Evolutionary conservation across 1,140 invertebrate species (phyloP).

Genomic region (Octopus sinensis): DNA sequence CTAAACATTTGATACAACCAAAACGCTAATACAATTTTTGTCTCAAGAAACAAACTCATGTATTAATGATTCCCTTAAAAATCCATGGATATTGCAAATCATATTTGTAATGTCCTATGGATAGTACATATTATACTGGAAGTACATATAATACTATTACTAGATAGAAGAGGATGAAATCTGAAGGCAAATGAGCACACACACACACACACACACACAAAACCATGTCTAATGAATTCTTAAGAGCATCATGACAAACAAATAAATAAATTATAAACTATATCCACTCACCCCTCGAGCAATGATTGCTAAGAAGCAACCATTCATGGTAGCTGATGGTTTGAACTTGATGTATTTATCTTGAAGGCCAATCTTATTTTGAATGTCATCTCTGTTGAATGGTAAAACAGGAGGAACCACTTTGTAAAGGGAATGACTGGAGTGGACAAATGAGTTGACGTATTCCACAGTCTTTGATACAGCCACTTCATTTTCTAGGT

Average conservation of each 20-base stretch:
- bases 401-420: conserved; percentile 46
- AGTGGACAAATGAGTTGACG: conserved; percentile 36
- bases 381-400: conserved; percentile 38
- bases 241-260: neutral
- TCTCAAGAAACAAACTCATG: too few relatives aligned
- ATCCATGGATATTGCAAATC: too few relatives aligned
- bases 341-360: conserved; percentile 42
- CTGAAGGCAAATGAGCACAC: too few relatives aligned
- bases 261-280: neutral
- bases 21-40: too few relatives aligned
- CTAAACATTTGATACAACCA: too few relatives aligned
- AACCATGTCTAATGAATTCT: too few relatives aligned
- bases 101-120: too few relatives aligned
- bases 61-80: too few relatives aligned
- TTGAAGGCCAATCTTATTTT: conserved; percentile 30
- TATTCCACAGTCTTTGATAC: conserved; percentile 42
- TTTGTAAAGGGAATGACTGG: conserved; percentile 35
- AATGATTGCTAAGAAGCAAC: conserved; percentile 51
- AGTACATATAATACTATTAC: too few relatives aligned
- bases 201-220: too few relatives aligned
- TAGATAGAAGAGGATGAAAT: too few relatives aligned
- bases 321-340: conserved; percentile 40
- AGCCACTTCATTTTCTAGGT: conserved; percentile 47
- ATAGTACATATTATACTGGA: too few relatives aligned
- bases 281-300: conserved; percentile 42